Conservation (phyloP, 2,888 invertebrate species). For the Erebia palarica region DNA sequence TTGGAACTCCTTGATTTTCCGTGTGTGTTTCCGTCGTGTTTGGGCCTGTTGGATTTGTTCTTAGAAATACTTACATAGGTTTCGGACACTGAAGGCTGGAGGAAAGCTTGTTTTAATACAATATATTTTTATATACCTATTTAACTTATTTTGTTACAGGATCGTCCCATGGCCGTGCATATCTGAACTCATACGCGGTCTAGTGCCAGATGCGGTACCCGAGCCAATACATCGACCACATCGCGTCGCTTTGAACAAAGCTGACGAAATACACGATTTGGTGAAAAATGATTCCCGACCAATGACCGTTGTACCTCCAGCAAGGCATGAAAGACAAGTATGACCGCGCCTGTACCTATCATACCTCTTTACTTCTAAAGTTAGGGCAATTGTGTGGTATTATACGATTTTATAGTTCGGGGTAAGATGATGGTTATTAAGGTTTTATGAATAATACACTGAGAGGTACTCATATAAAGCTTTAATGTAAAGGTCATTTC, state of each 20-base stretch:
- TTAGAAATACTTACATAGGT: too few species aligned
- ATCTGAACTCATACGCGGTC: constrained; percentile 84
- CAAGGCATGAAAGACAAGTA: constrained; percentile 66
- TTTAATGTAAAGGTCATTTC: neutral
- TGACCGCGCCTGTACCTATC: constrained; percentile 42
- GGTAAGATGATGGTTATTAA: neutral
- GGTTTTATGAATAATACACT: neutral
- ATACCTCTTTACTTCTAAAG: constrained; percentile 6
- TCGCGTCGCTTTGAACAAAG: constrained; percentile 15
- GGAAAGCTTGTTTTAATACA: too few species aligned
- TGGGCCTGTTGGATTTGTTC: too few species aligned
- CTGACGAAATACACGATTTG: constrained; percentile 19
- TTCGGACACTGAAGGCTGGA: too few species aligned
- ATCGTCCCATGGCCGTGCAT: constrained; percentile 87
- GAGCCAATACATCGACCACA: constrained; percentile 22
- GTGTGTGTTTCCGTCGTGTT: too few species aligned
- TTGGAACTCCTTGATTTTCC: too few species aligned
- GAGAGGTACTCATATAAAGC: neutral
- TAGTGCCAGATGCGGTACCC: constrained; percentile 88
- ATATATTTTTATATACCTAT: too few species aligned
- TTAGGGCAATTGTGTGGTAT: constrained; percentile 9
- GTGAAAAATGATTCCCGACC: constrained; percentile 62
- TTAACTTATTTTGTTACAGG: constrained; percentile 73
- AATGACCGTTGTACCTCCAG: constrained; percentile 65
- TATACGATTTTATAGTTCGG: neutral